These are phyloP conservation scores for Chaenocephalus aceratus DNA, from an alignment of 2,113 vertebrate species.

Conservation along the genomic window DNA sequence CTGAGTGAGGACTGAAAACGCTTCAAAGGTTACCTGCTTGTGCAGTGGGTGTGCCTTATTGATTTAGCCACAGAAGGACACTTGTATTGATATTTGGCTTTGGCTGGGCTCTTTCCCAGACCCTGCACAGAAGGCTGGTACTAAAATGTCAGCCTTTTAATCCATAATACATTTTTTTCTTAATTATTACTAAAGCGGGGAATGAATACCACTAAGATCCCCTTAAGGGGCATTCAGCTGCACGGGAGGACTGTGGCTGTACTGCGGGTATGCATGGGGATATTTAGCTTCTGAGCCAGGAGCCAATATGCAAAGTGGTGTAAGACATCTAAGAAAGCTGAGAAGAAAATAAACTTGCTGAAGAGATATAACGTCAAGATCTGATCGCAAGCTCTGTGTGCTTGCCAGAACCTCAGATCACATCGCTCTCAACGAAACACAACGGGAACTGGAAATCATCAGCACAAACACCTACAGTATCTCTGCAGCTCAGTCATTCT, in stretches of 20 bases:
- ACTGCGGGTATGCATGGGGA: constrained; percentile 28
- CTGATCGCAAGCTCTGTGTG: background rate
- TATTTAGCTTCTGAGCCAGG: constrained; percentile 41
- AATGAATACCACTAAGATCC: background rate
- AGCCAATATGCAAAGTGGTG: constrained; percentile 3
- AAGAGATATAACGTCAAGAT: constrained; percentile 25
- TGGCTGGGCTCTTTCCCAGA: constrained; percentile 21
- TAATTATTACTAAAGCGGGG: constrained; percentile 25
- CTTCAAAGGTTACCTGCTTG: constrained; percentile 48
- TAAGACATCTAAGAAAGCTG: constrained; percentile 21
- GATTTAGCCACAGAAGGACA: constrained; percentile 31
- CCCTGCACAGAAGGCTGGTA: background rate
- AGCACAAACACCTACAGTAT: constrained; percentile 3
- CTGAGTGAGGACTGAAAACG: constrained; percentile 2
- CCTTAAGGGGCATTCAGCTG: constrained; percentile 13
- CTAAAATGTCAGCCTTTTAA: constrained; percentile 31
- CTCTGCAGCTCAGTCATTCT: constrained; percentile 14
- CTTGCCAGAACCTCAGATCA: constrained; percentile 32
- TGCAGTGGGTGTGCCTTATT: constrained; percentile 13
- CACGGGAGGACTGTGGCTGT: background rate
- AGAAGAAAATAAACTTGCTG: constrained; percentile 14
- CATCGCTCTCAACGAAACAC: constrained; percentile 15
- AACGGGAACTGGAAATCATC: constrained; percentile 12
- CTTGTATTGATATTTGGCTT: constrained; percentile 44
- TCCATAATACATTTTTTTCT: background rate